A percentile compares a stretch with the other conserved stretches of the same genome.
Evolutionary conservation across 2,888 invertebrate species (phyloP).

Genomic region (Meiosimyza decipiens): DNA sequence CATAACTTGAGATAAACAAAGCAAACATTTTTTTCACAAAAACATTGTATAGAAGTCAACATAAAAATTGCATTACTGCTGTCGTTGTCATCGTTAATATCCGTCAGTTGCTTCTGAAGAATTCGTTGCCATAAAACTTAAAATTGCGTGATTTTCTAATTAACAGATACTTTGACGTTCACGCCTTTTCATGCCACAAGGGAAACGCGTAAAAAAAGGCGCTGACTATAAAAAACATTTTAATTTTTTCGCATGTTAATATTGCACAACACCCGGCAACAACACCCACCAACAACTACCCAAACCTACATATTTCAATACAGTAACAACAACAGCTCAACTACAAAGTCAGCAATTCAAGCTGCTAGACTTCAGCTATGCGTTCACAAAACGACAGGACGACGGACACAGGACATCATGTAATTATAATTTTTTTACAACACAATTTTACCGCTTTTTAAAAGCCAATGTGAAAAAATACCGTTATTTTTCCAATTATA

Average conservation of each 20-base stretch:
- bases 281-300: neutral
- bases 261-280: constrained; percentile 1
- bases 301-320: constrained; percentile 23
- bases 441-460: constrained; percentile 52
- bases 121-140: constrained; percentile 36
- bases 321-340: neutral
- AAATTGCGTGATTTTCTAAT: constrained; percentile 42
- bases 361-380: neutral
- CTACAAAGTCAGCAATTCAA: neutral
- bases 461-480: constrained; percentile 43
- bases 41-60: neutral
- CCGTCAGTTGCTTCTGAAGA: constrained; percentile 1
- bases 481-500: constrained; percentile 48
- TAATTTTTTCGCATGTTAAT: constrained; percentile 29
- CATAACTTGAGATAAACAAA: no score
- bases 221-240: constrained; percentile 9
- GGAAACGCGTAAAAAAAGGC: constrained; percentile 15
- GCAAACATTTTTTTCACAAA: neutral
- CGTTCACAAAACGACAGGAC: constrained; percentile 26
- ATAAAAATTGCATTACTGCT: constrained; percentile 19
- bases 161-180: constrained; percentile 39
- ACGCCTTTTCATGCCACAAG: constrained; percentile 23
- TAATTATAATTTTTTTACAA: constrained; percentile 57
- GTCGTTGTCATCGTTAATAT: neutral
- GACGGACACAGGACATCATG: constrained; percentile 39